These are phyloP conservation scores for Sebastes minor DNA, from an alignment of 2,797 vertebrate genomes.

Conservation along the genomic window DNA sequence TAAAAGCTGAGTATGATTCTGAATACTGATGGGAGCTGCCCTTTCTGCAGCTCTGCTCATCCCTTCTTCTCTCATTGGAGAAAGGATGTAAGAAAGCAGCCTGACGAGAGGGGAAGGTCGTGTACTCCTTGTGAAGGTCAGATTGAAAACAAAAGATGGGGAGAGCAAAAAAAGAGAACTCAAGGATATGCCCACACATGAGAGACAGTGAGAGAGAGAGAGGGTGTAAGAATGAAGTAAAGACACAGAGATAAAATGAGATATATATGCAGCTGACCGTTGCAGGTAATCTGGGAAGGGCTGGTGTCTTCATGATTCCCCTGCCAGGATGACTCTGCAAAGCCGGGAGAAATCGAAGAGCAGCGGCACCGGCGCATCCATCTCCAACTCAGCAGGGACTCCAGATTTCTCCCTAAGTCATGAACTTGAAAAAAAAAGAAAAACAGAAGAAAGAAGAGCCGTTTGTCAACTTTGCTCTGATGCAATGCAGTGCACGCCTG, in stretches of 20 bases:
- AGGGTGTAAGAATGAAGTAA: not conserved
- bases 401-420: constrained; percentile 50
- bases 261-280: constrained; percentile 41
- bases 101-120: constrained; percentile 36
- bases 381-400: constrained; percentile 68
- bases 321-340: constrained; percentile 76
- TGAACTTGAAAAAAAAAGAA: constrained; percentile 49
- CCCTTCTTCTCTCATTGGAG: constrained; percentile 49
- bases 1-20: constrained; percentile 47
- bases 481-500: constrained; percentile 55
- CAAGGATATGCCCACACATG: constrained; percentile 7
- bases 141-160: constrained; percentile 40
- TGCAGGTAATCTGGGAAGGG: constrained; percentile 56
- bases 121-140: constrained; percentile 69
- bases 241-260: constrained; percentile 16
- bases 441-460: constrained; percentile 33
- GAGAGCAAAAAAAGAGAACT: not conserved
- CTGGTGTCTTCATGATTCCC: constrained; percentile 37
- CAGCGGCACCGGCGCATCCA: constrained; percentile 54
- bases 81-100: constrained; percentile 40
- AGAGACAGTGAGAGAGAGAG: not conserved
- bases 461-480: constrained; percentile 62
- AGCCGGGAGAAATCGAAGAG: constrained; percentile 60
- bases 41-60: constrained; percentile 43
- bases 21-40: constrained; percentile 52